phyloP scores from a whole-genome alignment of 2,797 vertebrate genomes.

The Fringilla coelebs region DNA sequence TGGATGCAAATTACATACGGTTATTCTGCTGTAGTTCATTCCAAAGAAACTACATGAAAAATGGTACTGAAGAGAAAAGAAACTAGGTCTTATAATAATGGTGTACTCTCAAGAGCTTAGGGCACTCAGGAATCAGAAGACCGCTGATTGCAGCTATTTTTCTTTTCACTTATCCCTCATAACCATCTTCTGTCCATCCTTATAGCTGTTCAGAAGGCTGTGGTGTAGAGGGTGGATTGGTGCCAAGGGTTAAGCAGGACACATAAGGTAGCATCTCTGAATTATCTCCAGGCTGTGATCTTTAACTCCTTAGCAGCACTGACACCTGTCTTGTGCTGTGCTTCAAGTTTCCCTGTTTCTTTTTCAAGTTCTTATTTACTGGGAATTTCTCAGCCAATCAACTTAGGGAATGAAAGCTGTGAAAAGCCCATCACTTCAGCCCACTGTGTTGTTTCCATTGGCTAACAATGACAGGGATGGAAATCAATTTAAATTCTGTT shows the following conservation, averaged over 20 bases:
- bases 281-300: not conserved
- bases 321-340: not conserved
- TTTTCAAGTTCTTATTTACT: not conserved
- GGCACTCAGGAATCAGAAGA: not conserved
- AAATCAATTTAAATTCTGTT: not conserved
- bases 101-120: not conserved
- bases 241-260: not conserved
- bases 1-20: not conserved
- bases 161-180: not conserved
- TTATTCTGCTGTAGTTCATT: not conserved
- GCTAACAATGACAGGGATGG: not conserved
- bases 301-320: not conserved
- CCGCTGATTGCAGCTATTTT: not conserved
- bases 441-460: not conserved
- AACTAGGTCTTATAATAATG: not conserved
- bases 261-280: not conserved
- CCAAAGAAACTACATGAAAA: not conserved
- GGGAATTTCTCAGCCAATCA: not conserved
- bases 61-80: not conserved
- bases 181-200: not conserved
- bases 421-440: not conserved
- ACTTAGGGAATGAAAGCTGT: not conserved
- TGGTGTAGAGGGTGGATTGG: not conserved
- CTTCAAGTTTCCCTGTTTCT: not conserved
- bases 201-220: not conserved